Evolutionary conservation across 2,797 vertebrate species (phyloP), one percentile per base, ranked within the genome.

Genomic region (Gymnopithys bicolor): DNA sequence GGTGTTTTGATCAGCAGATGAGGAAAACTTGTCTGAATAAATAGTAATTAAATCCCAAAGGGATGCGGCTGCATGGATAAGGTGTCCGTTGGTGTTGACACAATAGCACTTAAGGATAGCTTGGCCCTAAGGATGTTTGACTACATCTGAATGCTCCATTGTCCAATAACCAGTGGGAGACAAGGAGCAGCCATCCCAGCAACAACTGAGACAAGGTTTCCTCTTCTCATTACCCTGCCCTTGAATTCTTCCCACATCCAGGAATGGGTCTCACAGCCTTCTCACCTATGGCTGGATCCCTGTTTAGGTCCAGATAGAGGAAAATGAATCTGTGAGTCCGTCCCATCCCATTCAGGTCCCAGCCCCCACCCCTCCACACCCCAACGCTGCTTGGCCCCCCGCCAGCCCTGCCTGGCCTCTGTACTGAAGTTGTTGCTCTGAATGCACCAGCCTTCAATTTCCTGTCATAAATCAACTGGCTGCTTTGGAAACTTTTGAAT

Each of bases 331-430:
- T 39, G 7, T 45, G 41, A 84, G 25, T n/a, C 24, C 0, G 0
- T 30, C 25, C 25, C 30, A 49, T 13, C 1, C 8, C 1, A 4
- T 41, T 7, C 7, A 6, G 37, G 32, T 86, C 56, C 41, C 2
- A 7, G 18, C 15, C 6, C 8, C 15, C 4, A 7, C 28, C 21
- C 2, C 2, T 0, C 39, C 9, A 3, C 19, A 32, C 6, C 23
- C 3, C 7, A 8, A 1, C 3, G 4, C 18, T 5, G 8, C 56
- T 18, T 74, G 66, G 17, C 5, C 14, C 30, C 28, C 0, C 0
- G 0, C 55, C 84, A 89, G 53, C 19, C 33, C 66, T 1, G 4
- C 41, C 67, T 71, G 67, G 35, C 23, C 55, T 73, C 88, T 69
- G 52, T 2, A 8, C 81, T 87, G 53, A 73, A 46, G 30, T 45